These are phyloP conservation scores for Crotalus tigris DNA, from an alignment of 2,113 vertebrate genomes.

Conservation along the genomic window DNA sequence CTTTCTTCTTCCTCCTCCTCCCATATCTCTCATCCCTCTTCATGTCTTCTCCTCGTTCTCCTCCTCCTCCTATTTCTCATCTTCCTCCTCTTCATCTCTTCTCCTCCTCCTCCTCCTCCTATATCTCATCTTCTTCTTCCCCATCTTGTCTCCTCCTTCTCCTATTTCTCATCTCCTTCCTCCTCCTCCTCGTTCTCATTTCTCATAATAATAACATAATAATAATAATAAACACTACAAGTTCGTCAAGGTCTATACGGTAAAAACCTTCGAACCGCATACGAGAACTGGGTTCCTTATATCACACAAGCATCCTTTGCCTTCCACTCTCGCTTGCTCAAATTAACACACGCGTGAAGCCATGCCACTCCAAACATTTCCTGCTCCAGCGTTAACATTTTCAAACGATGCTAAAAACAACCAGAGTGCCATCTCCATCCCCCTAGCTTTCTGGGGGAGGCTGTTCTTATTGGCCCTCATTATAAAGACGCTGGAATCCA, in stretches of 20 bases:
- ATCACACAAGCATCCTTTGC: background rate
- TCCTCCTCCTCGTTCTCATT: too few relatives aligned
- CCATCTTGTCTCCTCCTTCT: too few relatives aligned
- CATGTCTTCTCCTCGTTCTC: too few relatives aligned
- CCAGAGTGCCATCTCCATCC: background rate
- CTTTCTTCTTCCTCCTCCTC: background rate
- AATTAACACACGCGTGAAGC: background rate
- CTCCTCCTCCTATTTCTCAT: background rate
- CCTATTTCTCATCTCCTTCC: too few relatives aligned
- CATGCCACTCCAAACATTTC: background rate
- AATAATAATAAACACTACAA: background rate
- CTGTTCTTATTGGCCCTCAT: background rate
- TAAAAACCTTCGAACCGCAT: background rate
- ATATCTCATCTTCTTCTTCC: too few relatives aligned
- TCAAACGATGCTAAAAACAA: background rate
- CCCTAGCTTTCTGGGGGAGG: background rate
- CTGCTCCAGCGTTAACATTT: background rate
- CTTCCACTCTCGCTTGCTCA: background rate
- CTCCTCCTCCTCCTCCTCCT: background rate
- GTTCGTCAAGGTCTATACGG: background rate
- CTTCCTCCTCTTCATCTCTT: background rate
- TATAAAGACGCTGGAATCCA: background rate
- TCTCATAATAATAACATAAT: too few relatives aligned
- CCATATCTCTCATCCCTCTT: background rate
- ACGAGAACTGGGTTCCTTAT: background rate